Percentiles rank a stretch among this genome's conserved stretches.
Conservation (phyloP, 1,140 invertebrate species). For the Papilio xuthus region DNA sequence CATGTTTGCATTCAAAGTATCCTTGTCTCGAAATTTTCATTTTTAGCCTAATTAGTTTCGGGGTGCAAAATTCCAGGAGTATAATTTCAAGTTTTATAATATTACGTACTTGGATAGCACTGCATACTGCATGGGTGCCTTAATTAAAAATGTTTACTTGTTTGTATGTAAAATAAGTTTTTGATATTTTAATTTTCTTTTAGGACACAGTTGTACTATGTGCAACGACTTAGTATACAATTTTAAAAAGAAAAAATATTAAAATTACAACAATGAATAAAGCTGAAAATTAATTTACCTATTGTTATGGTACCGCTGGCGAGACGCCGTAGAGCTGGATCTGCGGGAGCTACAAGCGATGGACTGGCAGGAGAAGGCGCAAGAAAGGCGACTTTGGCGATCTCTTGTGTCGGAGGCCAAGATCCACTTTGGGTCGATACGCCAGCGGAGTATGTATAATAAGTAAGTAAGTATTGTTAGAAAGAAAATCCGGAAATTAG, state of each 20-base stretch:
- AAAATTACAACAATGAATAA: neutral
- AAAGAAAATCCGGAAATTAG: no score
- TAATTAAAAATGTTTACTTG: conserved; percentile 10
- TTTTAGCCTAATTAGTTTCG: conserved; percentile 8
- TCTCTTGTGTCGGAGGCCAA: no score
- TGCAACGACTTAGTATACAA: neutral
- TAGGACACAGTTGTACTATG: neutral
- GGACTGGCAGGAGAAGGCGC: no score
- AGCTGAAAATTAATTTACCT: no score
- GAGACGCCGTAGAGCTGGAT: no score
- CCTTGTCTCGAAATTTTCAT: conserved; percentile 9
- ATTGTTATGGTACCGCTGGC: no score
- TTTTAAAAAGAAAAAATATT: neutral
- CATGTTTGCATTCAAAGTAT: neutral
- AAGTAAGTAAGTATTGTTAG: no score
- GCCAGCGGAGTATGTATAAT: no score
- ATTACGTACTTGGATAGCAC: neutral
- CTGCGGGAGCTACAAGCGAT: no score
- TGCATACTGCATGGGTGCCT: neutral
- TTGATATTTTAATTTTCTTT: neutral
- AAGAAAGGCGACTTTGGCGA: no score
- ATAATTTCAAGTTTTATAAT: conserved; percentile 9
- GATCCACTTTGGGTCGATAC: no score
- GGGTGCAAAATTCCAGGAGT: neutral
- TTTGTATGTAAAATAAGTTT: neutral